phyloP scores from a whole-genome alignment of 2,888 invertebrate species.

The Nemotelus pantherinus region DNA sequence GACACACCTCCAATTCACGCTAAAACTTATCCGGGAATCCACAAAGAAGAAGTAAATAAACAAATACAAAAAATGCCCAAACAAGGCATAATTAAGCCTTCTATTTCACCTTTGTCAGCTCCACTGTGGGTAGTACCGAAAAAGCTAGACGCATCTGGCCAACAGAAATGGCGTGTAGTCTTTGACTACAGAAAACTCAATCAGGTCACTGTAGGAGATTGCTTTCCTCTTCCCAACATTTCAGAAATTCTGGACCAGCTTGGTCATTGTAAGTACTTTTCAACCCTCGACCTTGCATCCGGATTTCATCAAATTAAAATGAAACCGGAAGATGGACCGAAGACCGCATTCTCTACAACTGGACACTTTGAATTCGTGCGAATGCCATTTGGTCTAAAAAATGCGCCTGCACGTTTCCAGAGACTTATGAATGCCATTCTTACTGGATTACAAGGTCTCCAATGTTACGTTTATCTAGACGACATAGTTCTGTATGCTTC shows the following conservation, averaged over 20 bases:
- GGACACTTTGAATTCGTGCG: too few species aligned
- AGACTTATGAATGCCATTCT: too few species aligned
- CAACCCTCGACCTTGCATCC: too few species aligned
- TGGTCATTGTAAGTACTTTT: too few species aligned
- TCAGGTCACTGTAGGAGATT: constrained; percentile 57
- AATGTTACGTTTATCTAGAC: constrained; percentile 59
- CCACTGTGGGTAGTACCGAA: constrained; percentile 56
- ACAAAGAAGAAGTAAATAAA: constrained; percentile 44
- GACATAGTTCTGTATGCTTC: constrained; percentile 57
- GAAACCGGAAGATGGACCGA: too few species aligned
- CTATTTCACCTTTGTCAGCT: constrained; percentile 52
- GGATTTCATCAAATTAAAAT: too few species aligned
- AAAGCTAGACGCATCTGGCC: constrained; percentile 55
- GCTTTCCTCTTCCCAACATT: constrained; percentile 59
- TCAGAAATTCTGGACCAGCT: constrained; percentile 56
- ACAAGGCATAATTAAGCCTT: constrained; percentile 55
- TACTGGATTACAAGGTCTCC: too few species aligned
- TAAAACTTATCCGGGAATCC: constrained; percentile 45
- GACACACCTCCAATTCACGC: constrained; percentile 26
- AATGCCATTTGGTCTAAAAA: too few species aligned
- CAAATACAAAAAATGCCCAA: constrained; percentile 56
- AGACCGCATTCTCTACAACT: too few species aligned
- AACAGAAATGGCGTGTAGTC: constrained; percentile 57
- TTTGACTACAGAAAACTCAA: constrained; percentile 60
- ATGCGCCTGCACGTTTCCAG: too few species aligned